Evolutionary conservation across 1,140 invertebrate genomes (phyloP), one percentile per base, ranked within the genome.

Genomic region (Dermatophagoides farinae): DNA sequence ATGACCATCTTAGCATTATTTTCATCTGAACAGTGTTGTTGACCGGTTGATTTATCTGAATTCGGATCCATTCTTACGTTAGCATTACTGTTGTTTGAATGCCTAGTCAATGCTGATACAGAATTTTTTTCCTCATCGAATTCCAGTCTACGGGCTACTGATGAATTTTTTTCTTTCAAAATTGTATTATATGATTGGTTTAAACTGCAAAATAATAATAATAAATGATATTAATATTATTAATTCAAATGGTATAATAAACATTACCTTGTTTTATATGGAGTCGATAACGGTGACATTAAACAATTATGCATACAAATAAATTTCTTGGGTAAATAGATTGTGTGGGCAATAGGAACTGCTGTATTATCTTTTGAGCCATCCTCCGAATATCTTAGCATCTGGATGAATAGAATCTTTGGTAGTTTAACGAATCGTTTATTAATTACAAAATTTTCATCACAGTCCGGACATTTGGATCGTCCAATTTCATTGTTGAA

Each of bases 181-280:
- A n/a, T 16, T n/a, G 43, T 5, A n/a, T n/a, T 20, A n/a, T 46
- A 16, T 46, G 20, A 46, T 46, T 46, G 16, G 2, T 1, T 46
- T n/a, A 16, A 46, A 16, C 14, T 46, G 14, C 1, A 20, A 11
- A 11, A 11, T 11, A 11, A 11, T 11, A n/a, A n/a, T 43, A 20
- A 46, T 20, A 20, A 46, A 46, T 4, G 43, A 46, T 2, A 46
- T 46, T 20, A 8, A 31, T n/a, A n/a, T n/a, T n/a, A n/a, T 23
- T 14, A 54, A n/a, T 5, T 9, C 37, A 38, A 38, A 39, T 37
- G 1, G 4, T 37, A 40, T 14, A 37, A 16, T 14, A 54, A 57
- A 43, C 40, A 57, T 31, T 18, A 57, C 54, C 40, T 57, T 14
- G 54, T 14, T 41, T 43, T 57, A 31, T 57, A 57, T 41, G 54